Conservation (phyloP, 2,113 vertebrate genomes). For the Sitta europaea region DNA sequence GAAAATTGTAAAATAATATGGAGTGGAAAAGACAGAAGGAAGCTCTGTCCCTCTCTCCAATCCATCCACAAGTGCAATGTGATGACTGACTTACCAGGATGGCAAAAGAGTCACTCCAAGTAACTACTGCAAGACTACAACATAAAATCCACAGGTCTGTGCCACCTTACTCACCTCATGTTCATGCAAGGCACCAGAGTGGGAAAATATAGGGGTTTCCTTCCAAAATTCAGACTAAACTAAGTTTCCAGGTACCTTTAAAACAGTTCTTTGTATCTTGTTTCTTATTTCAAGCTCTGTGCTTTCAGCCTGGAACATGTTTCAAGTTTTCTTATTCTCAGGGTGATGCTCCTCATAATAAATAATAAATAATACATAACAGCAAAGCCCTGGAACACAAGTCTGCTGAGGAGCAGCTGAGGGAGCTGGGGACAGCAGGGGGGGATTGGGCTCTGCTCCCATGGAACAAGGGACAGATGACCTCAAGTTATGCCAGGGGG, state of each 20-base stretch:
- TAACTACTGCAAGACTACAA: neutral
- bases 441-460: neutral
- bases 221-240: neutral
- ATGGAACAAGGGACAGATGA: neutral
- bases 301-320: neutral
- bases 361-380: neutral
- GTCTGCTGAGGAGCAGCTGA: neutral
- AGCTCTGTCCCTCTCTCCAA: neutral
- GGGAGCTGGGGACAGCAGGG: neutral
- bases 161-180: neutral
- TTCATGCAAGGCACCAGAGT: neutral
- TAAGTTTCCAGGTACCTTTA: neutral
- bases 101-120: neutral
- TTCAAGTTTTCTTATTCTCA: neutral
- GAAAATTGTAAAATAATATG: neutral
- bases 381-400: neutral
- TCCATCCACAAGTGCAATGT: neutral
- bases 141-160: fast-evolving
- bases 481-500: neutral
- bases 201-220: neutral
- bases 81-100: neutral
- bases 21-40: neutral
- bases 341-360: neutral
- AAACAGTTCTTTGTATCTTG: fast-evolving
- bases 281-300: neutral